Evolutionary conservation across 2,888 invertebrate genomes (phyloP).

Genomic region (Nomada fucata): DNA sequence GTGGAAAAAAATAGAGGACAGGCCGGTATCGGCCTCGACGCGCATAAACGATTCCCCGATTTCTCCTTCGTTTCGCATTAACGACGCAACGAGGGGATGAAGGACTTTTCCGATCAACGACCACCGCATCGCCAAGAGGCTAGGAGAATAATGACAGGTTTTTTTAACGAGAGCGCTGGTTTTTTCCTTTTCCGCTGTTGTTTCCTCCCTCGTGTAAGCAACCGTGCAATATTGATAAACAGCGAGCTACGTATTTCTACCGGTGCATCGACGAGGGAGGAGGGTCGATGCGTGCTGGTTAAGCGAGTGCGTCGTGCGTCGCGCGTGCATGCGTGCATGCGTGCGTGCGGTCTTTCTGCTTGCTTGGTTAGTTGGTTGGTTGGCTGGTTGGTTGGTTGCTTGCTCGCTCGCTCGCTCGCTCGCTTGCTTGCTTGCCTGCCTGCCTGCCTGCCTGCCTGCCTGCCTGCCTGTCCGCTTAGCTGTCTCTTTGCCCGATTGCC

Average conservation of each 20-base stretch:
- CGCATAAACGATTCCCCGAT: constrained; percentile 40
- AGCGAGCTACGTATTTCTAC: constrained; percentile 69
- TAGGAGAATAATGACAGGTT: constrained; percentile 71
- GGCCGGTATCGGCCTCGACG: background rate
- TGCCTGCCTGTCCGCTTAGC: constrained; percentile 47
- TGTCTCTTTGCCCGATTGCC: constrained; percentile 36
- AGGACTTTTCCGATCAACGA: constrained; percentile 70
- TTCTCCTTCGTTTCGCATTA: constrained; percentile 51
- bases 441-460: constrained; percentile 34
- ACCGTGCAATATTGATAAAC: constrained; percentile 73
- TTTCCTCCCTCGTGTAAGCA: constrained; percentile 64
- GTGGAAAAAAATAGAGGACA: constrained; percentile 12
- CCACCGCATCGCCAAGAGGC: constrained; percentile 60
- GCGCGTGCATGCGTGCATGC: constrained; percentile 30
- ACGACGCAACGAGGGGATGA: constrained; percentile 56
- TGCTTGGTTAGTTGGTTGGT: constrained; percentile 10
- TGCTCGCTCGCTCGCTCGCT: constrained; percentile 37
- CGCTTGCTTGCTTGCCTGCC: constrained; percentile 41
- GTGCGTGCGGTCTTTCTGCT: constrained; percentile 31
- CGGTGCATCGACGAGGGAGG: constrained; percentile 55
- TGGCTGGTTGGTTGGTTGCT: constrained; percentile 6
- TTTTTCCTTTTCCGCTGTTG: constrained; percentile 44
- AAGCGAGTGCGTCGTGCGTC: constrained; percentile 31
- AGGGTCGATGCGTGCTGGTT: constrained; percentile 41
- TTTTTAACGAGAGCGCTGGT: constrained; percentile 67